Evolutionary conservation across 2,888 invertebrate genomes (phyloP).

Genomic region (Physocephala rufipes): DNA sequence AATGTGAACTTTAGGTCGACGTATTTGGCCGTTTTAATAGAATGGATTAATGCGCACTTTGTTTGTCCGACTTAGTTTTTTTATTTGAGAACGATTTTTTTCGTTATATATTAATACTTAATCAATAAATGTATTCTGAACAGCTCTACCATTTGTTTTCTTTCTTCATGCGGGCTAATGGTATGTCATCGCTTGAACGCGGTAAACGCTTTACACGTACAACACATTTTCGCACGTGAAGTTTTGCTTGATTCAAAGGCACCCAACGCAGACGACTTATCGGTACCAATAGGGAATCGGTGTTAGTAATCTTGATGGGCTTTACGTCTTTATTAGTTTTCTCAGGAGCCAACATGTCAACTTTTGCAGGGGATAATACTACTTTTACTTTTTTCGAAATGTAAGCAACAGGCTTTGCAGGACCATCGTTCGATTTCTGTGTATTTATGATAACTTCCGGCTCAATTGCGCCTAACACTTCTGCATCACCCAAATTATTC

Average conservation of each 20-base stretch:
- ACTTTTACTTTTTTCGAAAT: too few species aligned
- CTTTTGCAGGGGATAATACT: too few species aligned
- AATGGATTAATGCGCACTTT: too few species aligned
- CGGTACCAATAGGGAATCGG: slow-evolving; percentile 35
- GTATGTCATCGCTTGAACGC: slow-evolving; percentile 44
- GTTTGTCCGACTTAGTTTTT: neutral
- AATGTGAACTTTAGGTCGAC: too few species aligned
- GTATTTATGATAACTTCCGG: too few species aligned
- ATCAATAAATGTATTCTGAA: neutral
- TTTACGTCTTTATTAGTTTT: neutral
- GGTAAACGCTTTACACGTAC: slow-evolving; percentile 48
- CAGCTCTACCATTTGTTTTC: slow-evolving; percentile 11
- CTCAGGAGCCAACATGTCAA: neutral
- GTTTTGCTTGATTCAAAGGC: slow-evolving; percentile 40
- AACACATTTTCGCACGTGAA: slow-evolving; percentile 42
- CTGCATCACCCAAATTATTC: too few species aligned
- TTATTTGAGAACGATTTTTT: neutral
- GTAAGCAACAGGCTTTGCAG: too few species aligned
- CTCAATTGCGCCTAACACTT: too few species aligned
- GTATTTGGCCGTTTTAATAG: too few species aligned
- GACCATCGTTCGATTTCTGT: too few species aligned
- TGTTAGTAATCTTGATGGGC: neutral
- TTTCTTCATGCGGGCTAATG: slow-evolving; percentile 40
- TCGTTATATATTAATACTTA: neutral
- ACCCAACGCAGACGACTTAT: slow-evolving; percentile 38